Conservation (phyloP, 2,888 invertebrate genomes). For the Drosophila vallismaia region DNA sequence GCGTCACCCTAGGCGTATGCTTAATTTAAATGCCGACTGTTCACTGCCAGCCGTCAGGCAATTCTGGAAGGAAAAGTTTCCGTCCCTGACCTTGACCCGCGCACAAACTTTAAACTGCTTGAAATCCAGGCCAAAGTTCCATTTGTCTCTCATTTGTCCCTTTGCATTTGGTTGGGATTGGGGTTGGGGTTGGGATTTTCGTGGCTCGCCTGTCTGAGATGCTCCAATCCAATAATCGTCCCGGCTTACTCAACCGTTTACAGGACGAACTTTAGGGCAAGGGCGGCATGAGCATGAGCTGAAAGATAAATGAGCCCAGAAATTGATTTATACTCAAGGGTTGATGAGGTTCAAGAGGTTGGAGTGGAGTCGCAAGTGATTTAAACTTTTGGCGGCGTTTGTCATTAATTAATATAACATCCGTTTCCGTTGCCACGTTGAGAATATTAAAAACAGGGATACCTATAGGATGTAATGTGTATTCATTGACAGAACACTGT, state of each 20-base stretch:
- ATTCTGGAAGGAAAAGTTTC: slow-evolving; percentile 31
- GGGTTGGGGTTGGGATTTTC: slow-evolving; percentile 10
- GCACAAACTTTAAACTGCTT: slow-evolving; percentile 23
- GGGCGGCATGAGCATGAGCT: slow-evolving; percentile 9
- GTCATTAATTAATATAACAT: not conserved
- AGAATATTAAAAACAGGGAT: not conserved
- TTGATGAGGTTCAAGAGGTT: not conserved
- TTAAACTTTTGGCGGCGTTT: not conserved
- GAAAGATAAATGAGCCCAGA: slow-evolving; percentile 19
- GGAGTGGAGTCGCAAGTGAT: slow-evolving; percentile 1
- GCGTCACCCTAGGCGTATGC: slow-evolving; percentile 30
- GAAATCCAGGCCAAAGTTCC: not conserved
- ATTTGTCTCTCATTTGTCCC: slow-evolving; percentile 1
- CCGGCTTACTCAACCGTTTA: slow-evolving; percentile 18
- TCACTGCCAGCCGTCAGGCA: slow-evolving; percentile 25
- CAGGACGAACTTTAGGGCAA: slow-evolving; percentile 12
- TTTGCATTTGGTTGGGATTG: slow-evolving; percentile 9
- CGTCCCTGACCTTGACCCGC: slow-evolving; percentile 59
- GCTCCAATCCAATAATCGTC: slow-evolving; percentile 25
- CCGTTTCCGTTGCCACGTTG: too few relatives aligned
- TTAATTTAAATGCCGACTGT: slow-evolving; percentile 28
- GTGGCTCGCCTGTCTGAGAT: slow-evolving; percentile 20
- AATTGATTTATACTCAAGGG: slow-evolving; percentile 18
- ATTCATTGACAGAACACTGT: not conserved
- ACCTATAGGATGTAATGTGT: not conserved